Evolutionary conservation across 2,797 vertebrate species (phyloP).

Genomic region (Chaunax sp.): DNA sequence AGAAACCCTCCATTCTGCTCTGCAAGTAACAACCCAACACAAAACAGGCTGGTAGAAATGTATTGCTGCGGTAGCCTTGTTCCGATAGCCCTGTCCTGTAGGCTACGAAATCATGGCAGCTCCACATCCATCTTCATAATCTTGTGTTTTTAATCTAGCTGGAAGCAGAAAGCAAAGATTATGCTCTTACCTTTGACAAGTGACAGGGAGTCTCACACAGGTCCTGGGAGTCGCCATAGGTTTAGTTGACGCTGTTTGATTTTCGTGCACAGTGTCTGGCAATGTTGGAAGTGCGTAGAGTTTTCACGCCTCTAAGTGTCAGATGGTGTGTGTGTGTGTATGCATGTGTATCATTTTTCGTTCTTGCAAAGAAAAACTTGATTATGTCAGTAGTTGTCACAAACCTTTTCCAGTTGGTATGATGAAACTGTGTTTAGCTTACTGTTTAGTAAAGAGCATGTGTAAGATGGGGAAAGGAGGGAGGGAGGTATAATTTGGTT

Average conservation of each 20-base stretch:
- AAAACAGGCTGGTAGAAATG: slow-evolving; percentile 31
- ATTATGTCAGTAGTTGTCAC: slow-evolving; percentile 69
- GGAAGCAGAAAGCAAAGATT: slow-evolving; percentile 38
- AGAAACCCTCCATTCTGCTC: slow-evolving; percentile 49
- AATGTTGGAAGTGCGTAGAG: slow-evolving; percentile 42
- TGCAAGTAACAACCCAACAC: slow-evolving; percentile 22
- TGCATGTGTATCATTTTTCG: slow-evolving; percentile 62
- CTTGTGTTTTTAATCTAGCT: slow-evolving; percentile 52
- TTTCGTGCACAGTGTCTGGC: slow-evolving; percentile 59
- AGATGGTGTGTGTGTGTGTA: slow-evolving; percentile 43
- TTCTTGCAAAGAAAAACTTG: slow-evolving; percentile 57
- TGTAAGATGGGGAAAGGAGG: slow-evolving; percentile 52
- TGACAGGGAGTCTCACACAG: slow-evolving; percentile 38
- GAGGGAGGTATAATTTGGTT: slow-evolving; percentile 49
- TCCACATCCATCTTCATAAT: slow-evolving; percentile 30
- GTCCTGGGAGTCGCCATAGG: slow-evolving; percentile 30
- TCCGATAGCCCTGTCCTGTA: slow-evolving; percentile 38
- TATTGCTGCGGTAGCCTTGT: slow-evolving; percentile 16
- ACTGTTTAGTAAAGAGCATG: slow-evolving; percentile 79
- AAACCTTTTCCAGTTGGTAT: slow-evolving; percentile 75
- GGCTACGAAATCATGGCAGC: slow-evolving; percentile 38
- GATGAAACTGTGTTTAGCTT: slow-evolving; percentile 77
- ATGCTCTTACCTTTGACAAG: slow-evolving; percentile 34
- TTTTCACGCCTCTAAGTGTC: slow-evolving; percentile 53
- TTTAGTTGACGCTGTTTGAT: slow-evolving; percentile 33